phyloP scores from a whole-genome alignment of 2,888 invertebrate species.

The Tricholauxania praeusta region DNA sequence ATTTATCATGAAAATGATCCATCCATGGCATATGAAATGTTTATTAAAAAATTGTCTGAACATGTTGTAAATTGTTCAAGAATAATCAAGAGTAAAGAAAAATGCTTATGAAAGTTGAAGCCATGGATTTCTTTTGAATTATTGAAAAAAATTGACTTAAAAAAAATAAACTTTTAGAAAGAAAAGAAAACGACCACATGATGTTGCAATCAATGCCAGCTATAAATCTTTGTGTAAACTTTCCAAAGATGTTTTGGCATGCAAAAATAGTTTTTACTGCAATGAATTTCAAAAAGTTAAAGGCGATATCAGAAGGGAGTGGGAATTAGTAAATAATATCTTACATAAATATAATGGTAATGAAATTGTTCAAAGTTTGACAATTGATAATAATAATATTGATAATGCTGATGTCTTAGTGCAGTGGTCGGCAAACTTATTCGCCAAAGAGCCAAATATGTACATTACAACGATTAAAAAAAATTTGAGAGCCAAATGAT shows the following conservation, averaged over 20 bases:
- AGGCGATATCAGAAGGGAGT: not conserved
- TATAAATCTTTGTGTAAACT: constrained; percentile 1
- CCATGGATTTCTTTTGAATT: not conserved
- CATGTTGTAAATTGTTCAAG: not conserved
- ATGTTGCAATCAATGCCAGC: too few species aligned
- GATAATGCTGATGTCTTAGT: too few species aligned
- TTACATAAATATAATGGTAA: constrained; percentile 1
- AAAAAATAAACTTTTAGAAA: too few species aligned
- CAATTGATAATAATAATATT: too few species aligned
- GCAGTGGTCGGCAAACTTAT: too few species aligned
- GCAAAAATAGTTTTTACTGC: not conserved
- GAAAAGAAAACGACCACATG: too few species aligned
- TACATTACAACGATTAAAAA: too few species aligned
- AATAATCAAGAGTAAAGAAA: not conserved
- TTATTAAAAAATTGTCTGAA: not conserved
- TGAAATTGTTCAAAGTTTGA: too few species aligned
- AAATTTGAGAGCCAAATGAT: too few species aligned
- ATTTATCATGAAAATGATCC: not conserved
- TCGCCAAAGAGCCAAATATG: too few species aligned
- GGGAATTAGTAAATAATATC: too few species aligned
- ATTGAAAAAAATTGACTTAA: not conserved
- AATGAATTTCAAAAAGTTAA: not conserved
- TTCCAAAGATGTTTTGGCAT: not conserved
- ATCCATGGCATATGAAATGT: not conserved
- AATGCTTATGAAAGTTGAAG: not conserved